Percentiles rank a stretch among this genome's conserved stretches.
Evolutionary conservation across 2,888 invertebrate species (phyloP).

Genomic region (Aporophyla nigra): DNA sequence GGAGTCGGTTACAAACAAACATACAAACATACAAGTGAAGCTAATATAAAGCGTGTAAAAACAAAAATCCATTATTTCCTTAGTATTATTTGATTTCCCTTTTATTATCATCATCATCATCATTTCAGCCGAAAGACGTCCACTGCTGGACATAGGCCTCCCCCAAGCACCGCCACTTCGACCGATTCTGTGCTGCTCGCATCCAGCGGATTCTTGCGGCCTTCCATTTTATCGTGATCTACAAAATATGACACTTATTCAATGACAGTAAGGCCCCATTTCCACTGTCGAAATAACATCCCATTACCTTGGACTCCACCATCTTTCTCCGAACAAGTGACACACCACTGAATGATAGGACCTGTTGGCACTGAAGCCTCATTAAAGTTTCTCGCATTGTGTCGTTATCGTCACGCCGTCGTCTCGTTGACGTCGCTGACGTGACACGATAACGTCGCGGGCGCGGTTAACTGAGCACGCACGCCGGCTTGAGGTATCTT

Average conservation of each 20-base stretch:
- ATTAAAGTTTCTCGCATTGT: conserved; percentile 49
- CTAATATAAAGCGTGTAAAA: no score
- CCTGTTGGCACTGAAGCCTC: conserved; percentile 25
- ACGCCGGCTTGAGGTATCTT: conserved; percentile 23
- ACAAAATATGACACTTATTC: not conserved
- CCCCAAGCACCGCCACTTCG: no score
- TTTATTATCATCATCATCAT: no score
- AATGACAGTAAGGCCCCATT: no score
- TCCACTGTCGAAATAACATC: not conserved
- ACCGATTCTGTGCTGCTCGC: no score
- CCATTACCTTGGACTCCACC: not conserved
- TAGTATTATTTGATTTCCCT: no score
- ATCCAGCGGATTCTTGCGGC: no score
- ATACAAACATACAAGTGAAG: no score
- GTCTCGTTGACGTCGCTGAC: conserved; percentile 37
- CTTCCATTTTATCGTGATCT: not conserved
- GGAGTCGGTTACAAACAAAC: no score
- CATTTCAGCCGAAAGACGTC: no score
- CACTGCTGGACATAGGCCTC: no score
- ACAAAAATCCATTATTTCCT: no score
- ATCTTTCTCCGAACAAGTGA: conserved; percentile 9
- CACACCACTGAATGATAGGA: conserved; percentile 27
- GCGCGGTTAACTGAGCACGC: conserved; percentile 37
- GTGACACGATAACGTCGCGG: conserved; percentile 41
- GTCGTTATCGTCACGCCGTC: conserved; percentile 49